Base-by-base conservation (phyloP, 2,113 vertebrate species). In the Saccopteryx bilineata region DNA sequence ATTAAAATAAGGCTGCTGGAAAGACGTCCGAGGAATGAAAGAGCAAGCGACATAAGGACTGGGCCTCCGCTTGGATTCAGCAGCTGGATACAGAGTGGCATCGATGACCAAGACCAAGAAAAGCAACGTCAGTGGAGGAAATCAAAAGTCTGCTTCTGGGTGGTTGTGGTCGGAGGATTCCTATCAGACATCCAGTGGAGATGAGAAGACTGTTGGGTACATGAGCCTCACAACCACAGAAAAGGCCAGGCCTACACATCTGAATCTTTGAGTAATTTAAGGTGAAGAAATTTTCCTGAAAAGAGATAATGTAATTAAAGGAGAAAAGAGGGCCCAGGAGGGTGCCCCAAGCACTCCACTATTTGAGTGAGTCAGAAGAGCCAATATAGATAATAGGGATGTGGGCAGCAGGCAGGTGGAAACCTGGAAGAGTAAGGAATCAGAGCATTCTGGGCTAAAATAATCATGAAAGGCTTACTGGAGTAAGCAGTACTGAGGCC, bases 71-170 rank as follows among this genome's bases (percentile, higher is more conserved):
- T 93, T 89, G 18, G 19, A 21, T 26, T 92, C 21, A 80, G 50
- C n/a, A 92, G 39, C 65, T 72, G 87, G 26, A 31, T 82, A 28
- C 60, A 61, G 23, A 12, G 23, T 81, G 50, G 46, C 31, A 10
- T 33, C 24, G 3, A 63, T 68, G 85, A 58, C 48, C 60, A 52
- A 81, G 13, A 76, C 3, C 23, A 7, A 39, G 28, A 19, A 82
- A 92, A 88, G 21, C 54, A 5, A 88, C 79, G 15, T 87, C 31
- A 58, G 48, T 72, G 72, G 71, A 88, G 46, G 48, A 83, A 94
- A 74, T 10, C 48, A 76, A 85, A 80, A 80, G 33, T 17, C 65
- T 90, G 66, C 68, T 52, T 39, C 39, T 39, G 39, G 39, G 39
- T 39, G 39, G 39, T 39, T 39, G 39, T 3, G 39, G 39, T 39